Percentiles rank a stretch among this genome's conserved stretches.
Evolutionary conservation across 2,888 invertebrate species (phyloP).

Genomic region (Acleris laterana): DNA sequence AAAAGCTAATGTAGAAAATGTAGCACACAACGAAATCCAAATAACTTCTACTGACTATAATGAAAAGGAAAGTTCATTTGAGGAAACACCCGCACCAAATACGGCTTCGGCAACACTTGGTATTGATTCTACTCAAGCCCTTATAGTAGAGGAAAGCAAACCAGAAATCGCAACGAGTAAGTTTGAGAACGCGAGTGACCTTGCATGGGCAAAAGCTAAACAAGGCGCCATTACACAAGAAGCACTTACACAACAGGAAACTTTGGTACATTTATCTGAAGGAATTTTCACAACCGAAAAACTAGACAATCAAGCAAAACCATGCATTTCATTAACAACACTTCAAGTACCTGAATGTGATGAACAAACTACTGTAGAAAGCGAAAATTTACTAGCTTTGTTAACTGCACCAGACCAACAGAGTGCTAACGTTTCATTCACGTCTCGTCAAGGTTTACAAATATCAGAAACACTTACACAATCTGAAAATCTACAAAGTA

Average conservation of each 20-base stretch:
- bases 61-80: constrained; percentile 81
- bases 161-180: constrained; percentile 68
- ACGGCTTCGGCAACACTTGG: constrained; percentile 51
- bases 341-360: constrained; percentile 84
- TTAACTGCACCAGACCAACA: constrained; percentile 68
- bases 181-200: constrained; percentile 54
- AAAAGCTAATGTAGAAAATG: constrained; percentile 79
- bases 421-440: constrained; percentile 68
- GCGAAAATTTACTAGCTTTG: constrained; percentile 77
- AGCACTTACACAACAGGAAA: constrained; percentile 84
- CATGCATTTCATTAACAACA: constrained; percentile 70
- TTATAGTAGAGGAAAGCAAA: constrained; percentile 81
- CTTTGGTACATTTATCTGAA: constrained; percentile 76
- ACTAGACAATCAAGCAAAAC: constrained; percentile 63
- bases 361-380: constrained; percentile 84
- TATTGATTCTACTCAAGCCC: constrained; percentile 70
- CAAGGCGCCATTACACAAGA: constrained; percentile 77
- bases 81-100: constrained; percentile 46
- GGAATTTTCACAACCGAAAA: constrained; percentile 55
- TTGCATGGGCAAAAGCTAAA: constrained; percentile 61
- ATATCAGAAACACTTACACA: constrained; percentile 82
- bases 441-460: constrained; percentile 77
- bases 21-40: constrained; percentile 80
- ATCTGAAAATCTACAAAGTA: constrained; percentile 78
- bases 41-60: constrained; percentile 79